Percentiles rank a stretch among this genome's conserved stretches.
These are phyloP conservation scores for Habrosyne pyritoides DNA, from an alignment of 2,888 invertebrate species.

Conservation along the genomic window DNA sequence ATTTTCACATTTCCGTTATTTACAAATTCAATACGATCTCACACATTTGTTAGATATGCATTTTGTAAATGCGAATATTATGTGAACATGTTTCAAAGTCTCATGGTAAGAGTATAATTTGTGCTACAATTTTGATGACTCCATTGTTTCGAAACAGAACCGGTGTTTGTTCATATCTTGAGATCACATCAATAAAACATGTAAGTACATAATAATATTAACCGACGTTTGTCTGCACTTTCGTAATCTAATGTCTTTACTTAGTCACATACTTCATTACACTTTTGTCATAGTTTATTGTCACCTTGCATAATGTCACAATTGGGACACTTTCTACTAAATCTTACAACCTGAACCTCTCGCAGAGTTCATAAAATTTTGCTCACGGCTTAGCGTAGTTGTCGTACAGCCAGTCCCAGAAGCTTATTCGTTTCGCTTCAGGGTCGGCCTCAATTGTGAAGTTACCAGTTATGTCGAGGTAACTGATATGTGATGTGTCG, in stretches of 20 bases:
- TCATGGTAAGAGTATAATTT: too few relatives aligned
- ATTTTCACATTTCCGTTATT: background rate
- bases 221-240: background rate
- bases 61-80: too few relatives aligned
- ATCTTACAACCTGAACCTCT: background rate
- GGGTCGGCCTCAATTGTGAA: conserved; percentile 79
- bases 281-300: background rate
- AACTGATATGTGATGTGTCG: conserved; percentile 59
- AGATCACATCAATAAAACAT: background rate
- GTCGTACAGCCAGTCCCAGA: conserved; percentile 82
- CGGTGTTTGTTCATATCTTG: background rate
- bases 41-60: too few relatives aligned
- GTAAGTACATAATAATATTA: background rate
- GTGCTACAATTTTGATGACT: too few relatives aligned
- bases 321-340: background rate
- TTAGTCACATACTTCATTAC: background rate
- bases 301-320: background rate
- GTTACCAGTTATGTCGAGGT: conserved; percentile 81
- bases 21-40: background rate
- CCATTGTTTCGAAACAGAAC: too few relatives aligned
- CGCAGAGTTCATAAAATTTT: background rate
- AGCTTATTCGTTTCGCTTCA: conserved; percentile 78
- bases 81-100: too few relatives aligned
- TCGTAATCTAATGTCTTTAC: background rate
- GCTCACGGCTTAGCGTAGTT: conserved; percentile 50